Conservation (phyloP, 2,888 invertebrate species). For the Melanargia galathea region DNA sequence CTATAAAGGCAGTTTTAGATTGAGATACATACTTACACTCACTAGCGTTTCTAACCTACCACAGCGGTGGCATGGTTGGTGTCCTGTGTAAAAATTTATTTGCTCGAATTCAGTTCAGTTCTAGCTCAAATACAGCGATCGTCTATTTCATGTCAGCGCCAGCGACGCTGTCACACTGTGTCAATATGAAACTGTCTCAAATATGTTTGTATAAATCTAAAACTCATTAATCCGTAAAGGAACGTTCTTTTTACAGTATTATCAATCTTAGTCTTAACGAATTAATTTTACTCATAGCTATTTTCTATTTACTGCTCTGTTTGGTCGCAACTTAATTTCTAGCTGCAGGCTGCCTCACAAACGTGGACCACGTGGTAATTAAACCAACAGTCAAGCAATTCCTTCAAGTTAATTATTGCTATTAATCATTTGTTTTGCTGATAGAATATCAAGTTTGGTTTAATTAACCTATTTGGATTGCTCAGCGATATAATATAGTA, state of each 20-base stretch:
- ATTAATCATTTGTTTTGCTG: conserved; percentile 12
- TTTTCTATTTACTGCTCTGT: conserved; percentile 49
- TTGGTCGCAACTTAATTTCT: conserved; percentile 58
- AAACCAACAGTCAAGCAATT: conserved; percentile 11
- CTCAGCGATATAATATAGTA: background rate
- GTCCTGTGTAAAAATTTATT: background rate
- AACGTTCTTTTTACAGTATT: conserved; percentile 50
- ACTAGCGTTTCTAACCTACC: background rate
- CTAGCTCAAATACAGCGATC: background rate
- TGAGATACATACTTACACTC: background rate
- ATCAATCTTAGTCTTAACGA: conserved; percentile 46
- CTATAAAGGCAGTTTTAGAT: conserved; percentile 21
- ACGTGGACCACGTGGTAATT: conserved; percentile 25
- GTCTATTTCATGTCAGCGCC: background rate
- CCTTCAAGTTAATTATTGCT: conserved; percentile 20
- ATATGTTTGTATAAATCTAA: conserved; percentile 37
- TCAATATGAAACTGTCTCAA: background rate
- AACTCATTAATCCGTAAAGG: conserved; percentile 45
- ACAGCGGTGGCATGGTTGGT: background rate
- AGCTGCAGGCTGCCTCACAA: conserved; percentile 31
- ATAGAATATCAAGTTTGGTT: conserved; percentile 4
- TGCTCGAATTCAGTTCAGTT: background rate
- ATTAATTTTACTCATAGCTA: conserved; percentile 43
- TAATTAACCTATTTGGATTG: background rate
- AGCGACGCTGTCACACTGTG: background rate